Percentiles rank a stretch among this genome's conserved stretches.
These are phyloP conservation scores for Phalacrocorax pelagicus DNA, from an alignment of 2,113 vertebrate genomes.

Conservation along the genomic window DNA sequence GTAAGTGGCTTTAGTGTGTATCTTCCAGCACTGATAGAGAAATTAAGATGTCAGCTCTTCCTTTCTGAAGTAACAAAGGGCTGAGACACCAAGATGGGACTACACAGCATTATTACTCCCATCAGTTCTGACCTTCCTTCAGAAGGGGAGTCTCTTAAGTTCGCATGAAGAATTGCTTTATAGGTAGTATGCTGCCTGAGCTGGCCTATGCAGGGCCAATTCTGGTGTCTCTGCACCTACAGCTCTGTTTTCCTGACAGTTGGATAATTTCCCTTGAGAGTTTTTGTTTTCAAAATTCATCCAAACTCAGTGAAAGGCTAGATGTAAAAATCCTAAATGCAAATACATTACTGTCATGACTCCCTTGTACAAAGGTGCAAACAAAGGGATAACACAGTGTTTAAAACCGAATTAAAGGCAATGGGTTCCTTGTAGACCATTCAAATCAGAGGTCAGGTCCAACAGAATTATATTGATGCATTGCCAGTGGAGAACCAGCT, in stretches of 20 bases:
- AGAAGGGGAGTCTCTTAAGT: background rate
- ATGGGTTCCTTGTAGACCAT: background rate
- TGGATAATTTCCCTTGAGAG: background rate
- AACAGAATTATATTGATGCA: background rate
- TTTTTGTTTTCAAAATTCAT: background rate
- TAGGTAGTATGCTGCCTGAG: background rate
- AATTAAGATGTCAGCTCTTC: background rate
- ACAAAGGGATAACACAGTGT: background rate
- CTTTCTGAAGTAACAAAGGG: background rate
- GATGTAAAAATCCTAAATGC: background rate
- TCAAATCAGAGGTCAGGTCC: background rate
- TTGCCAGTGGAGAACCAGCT: background rate
- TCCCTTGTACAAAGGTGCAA: background rate
- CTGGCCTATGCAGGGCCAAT: background rate
- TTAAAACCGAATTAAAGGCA: background rate
- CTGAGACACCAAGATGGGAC: background rate
- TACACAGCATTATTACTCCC: background rate
- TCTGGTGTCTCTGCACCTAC: background rate
- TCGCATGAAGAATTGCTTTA: background rate
- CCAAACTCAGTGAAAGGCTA: background rate
- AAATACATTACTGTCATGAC: background rate
- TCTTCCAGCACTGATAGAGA: background rate
- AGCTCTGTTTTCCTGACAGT: fast-evolving
- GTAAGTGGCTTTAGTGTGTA: background rate
- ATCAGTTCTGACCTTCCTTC: background rate